These are phyloP conservation scores for Gallinago paraguaiae DNA, from an alignment of 2,113 vertebrate genomes.

Conservation along the genomic window DNA sequence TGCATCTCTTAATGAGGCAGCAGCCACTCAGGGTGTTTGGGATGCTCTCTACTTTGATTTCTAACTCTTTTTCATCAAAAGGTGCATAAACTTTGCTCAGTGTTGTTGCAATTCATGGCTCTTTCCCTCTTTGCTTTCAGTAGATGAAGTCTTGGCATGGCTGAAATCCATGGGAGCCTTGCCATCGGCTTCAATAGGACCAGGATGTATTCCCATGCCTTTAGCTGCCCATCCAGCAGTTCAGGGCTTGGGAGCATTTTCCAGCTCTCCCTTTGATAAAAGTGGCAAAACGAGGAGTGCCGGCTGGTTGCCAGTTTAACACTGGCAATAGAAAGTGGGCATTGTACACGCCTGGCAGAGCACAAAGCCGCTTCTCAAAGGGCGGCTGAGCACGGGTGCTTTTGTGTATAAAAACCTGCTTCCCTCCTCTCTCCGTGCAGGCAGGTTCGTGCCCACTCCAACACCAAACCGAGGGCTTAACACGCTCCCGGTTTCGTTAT, in stretches of 20 bases:
- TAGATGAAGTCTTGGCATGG: neutral
- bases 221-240: constrained; percentile 29
- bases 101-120: neutral
- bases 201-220: constrained; percentile 66
- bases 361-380: constrained; percentile 52
- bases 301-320: neutral
- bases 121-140: neutral
- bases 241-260: constrained; percentile 27
- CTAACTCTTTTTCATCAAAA: constrained; percentile 10
- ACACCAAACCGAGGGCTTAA: constrained; percentile 14
- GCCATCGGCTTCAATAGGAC: constrained; percentile 39
- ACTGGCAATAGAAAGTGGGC: neutral
- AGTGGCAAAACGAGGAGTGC: neutral
- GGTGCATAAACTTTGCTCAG: neutral
- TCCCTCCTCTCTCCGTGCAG: neutral
- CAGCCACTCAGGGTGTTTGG: neutral
- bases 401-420: constrained; percentile 33
- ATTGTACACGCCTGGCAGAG: constrained; percentile 37
- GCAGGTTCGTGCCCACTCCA: neutral
- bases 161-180: neutral
- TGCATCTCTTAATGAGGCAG: neutral
- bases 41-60: constrained; percentile 15
- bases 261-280: neutral
- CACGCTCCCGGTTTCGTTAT: neutral
- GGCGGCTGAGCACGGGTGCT: neutral